Base-by-base conservation (phyloP, 2,113 vertebrate species). In the Raja brachyura region DNA sequence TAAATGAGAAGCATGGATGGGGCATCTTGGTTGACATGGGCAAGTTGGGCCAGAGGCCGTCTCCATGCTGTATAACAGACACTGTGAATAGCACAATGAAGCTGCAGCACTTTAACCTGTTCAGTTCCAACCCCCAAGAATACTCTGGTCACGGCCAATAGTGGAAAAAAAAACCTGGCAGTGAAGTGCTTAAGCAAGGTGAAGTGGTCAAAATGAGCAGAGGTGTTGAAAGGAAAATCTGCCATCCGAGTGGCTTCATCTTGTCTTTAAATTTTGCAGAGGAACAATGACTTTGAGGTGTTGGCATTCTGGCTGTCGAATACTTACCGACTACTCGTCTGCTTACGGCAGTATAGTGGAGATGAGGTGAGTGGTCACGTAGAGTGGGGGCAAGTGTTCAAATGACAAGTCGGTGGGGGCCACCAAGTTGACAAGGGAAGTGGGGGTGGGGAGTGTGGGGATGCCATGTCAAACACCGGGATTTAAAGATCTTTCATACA, bases 231-330 rank as follows among this genome's bases (percentile, higher is more conserved):
- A n/a, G 5, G 11, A 61, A 6, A 28, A 63, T 25, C 1, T 79
- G 39, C 4, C 11, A 16, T 39, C 63, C 20, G 39, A 76, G 70
- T 63, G 59, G 93, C 0, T 93, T 1, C 4, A 63, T 93, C 20
- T 93, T 54, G 5, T 94, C 77, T 39, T 2, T 88, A 31, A 88
- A 88, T 88, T 73, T 33, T 74, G 10, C 95, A 97, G 97, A 97
- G 97, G 94, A 95, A 97, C 66, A 93, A 73, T 20, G 96, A 97
- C 93, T 66, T 96, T 0, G 94, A 95, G 0, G 90, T 94, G 95
- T 95, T 96, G 1, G 94, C 95, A 0, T 93, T 97, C 94, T 97
- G 97, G 97, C 95, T 98, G 14, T 96, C 96, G 94, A 97, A 97
- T 68, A 63, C 95, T 75, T 96, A 93, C 93, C 93, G 95, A 86